Evolutionary conservation across 2,888 invertebrate genomes (phyloP), one percentile per base, ranked within the genome.

Genomic region (Bruchidius siliquastri): DNA sequence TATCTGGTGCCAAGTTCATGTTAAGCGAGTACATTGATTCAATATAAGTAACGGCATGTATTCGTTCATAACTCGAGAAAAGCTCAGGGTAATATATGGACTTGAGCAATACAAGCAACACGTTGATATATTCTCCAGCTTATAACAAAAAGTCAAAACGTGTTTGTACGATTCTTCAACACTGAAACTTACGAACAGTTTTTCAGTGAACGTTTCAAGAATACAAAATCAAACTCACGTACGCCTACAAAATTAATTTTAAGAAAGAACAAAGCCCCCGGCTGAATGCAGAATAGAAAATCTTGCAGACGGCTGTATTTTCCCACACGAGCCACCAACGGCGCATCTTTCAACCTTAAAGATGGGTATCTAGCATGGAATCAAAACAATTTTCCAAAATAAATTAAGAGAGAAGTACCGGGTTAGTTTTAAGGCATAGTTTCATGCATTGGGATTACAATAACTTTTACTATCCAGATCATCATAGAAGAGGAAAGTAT

Each of bases 281-380:
- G 49, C 49, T 49, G 49, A 49, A 49, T 49, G 49, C 49, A 49
- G 18, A 49, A 49, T 49, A 49, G 49, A 13, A 49, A 49, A 49
- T 49, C 49, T 13, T 49, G 49, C 49, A 49, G 49, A 49, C 49
- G 49, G 49, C 49, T 49, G 49, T 49, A 18, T 49, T 49, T 49
- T 49, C 49, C 49, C 73, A 68, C 71, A 73, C 70, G 67, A 22
- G 22, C 68, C 71, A 69, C 71, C 69, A 69, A 69, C 20, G 22
- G 69, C 69, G 69, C 20, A 69, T 20, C 22, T 18, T 69, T 20
- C 21, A 18, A n/a, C 69, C 20, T 20, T 26, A 69, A 69, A 69
- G 10, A 21, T 26, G 69, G 26, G 20, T 69, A 49, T 13, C 18
- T 8, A n/a, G n/a, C n/a, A n/a, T n/a, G n/a, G n/a, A n/a, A n/a